Conservation (phyloP, 1,140 invertebrate genomes). For the Drosophila serrata region DNA sequence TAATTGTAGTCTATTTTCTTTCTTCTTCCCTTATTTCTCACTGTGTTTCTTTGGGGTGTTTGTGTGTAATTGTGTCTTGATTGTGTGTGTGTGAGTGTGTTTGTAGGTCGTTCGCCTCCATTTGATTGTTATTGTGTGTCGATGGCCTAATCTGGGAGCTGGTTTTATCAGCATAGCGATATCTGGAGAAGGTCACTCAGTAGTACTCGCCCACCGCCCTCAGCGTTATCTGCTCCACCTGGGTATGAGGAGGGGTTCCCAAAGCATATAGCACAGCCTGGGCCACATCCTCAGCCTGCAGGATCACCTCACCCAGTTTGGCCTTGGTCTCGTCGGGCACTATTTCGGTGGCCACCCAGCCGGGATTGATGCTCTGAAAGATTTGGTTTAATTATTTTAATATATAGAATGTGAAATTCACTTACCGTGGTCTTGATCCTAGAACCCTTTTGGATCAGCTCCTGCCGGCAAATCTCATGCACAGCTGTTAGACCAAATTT, state of each 20-base stretch:
- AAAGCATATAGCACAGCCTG: slow-evolving; percentile 87
- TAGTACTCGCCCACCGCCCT: slow-evolving; percentile 82
- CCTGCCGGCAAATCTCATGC: slow-evolving; percentile 88
- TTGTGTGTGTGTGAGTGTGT: background rate
- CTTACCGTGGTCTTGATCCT: slow-evolving; percentile 90
- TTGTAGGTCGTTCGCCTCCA: slow-evolving; percentile 39
- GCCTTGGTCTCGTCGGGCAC: slow-evolving; percentile 66
- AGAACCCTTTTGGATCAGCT: slow-evolving; percentile 87
- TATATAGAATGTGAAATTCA: background rate
- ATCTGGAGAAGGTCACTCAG: background rate
- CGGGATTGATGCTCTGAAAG: slow-evolving; percentile 87
- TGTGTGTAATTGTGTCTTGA: slow-evolving; percentile 9
- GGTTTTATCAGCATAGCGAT: background rate
- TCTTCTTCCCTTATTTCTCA: background rate
- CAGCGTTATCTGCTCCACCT: slow-evolving; percentile 86
- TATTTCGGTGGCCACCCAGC: slow-evolving; percentile 87
- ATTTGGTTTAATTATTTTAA: background rate
- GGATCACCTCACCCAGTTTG: slow-evolving; percentile 64
- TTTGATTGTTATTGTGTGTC: slow-evolving; percentile 70
- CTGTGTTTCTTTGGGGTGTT: background rate
- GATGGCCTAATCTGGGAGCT: slow-evolving; percentile 42
- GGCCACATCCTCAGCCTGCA: slow-evolving; percentile 86
- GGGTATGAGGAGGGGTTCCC: slow-evolving; percentile 87
- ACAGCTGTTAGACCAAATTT: slow-evolving; percentile 91
- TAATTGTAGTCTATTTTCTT: background rate